These are phyloP conservation scores for Ridgeia piscesae DNA, from an alignment of 1,140 invertebrate genomes.

Conservation along the genomic window DNA sequence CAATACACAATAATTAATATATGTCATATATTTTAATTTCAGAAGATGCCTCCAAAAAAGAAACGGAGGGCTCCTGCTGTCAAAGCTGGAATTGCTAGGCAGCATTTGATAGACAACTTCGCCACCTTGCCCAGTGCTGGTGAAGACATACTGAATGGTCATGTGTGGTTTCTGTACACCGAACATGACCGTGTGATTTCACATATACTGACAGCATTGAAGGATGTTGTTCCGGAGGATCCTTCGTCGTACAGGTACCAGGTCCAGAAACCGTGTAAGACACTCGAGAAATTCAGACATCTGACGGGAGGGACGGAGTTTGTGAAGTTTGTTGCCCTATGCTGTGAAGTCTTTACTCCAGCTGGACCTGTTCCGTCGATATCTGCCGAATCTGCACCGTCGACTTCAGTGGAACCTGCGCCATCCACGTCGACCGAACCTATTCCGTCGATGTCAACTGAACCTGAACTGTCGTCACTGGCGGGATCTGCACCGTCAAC, in stretches of 20 bases:
- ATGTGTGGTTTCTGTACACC: slow-evolving; percentile 8
- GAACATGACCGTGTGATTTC: slow-evolving; percentile 10
- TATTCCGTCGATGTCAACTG: not conserved
- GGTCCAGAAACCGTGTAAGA: slow-evolving; percentile 12
- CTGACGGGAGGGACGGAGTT: not conserved
- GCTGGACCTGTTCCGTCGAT: slow-evolving; percentile 6
- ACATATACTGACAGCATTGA: not conserved
- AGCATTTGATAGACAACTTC: slow-evolving; percentile 10
- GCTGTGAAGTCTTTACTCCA: not conserved
- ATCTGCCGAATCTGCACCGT: not conserved
- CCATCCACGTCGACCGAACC: not conserved
- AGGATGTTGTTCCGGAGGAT: slow-evolving; percentile 11
- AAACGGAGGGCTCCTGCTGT: slow-evolving; percentile 6
- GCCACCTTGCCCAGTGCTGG: slow-evolving; percentile 8
- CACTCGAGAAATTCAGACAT: not conserved
- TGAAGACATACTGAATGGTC: not conserved
- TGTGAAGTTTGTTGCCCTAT: not conserved
- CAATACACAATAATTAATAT: too few relatives aligned
- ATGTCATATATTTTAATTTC: too few relatives aligned
- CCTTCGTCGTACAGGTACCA: slow-evolving; percentile 2
- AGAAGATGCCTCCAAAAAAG: slow-evolving; percentile 11
- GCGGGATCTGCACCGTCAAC: not conserved
- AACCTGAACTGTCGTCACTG: not conserved
- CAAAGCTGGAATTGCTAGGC: slow-evolving; percentile 8
- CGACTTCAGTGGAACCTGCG: not conserved